These are phyloP conservation scores for Chironomus riparius DNA, from an alignment of 2,888 invertebrate species.

Conservation along the genomic window DNA sequence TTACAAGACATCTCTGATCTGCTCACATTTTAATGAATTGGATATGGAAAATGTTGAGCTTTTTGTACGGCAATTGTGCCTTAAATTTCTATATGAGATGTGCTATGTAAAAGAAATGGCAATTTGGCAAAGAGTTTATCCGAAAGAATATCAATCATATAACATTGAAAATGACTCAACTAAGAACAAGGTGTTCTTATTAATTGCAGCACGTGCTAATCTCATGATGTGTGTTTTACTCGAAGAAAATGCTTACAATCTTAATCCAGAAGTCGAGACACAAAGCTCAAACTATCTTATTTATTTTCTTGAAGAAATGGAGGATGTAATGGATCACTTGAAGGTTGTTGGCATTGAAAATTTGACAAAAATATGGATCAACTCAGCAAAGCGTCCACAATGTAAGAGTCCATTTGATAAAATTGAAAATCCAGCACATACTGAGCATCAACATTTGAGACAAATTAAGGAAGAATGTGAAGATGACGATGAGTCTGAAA, in stretches of 20 bases:
- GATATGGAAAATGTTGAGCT: slow-evolving; percentile 21
- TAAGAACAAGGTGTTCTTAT: slow-evolving; percentile 58
- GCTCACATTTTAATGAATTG: slow-evolving; percentile 16
- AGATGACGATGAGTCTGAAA: slow-evolving; percentile 63
- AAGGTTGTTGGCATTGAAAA: slow-evolving; percentile 67
- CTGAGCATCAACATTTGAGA: background rate
- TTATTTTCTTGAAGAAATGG: slow-evolving; percentile 70
- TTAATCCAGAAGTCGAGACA: slow-evolving; percentile 33
- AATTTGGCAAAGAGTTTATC: slow-evolving; percentile 68
- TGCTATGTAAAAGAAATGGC: slow-evolving; percentile 54
- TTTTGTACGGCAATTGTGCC: background rate
- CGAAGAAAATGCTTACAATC: slow-evolving; percentile 67
- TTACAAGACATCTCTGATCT: slow-evolving; percentile 37
- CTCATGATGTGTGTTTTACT: slow-evolving; percentile 57
- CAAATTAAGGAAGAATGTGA: slow-evolving; percentile 32
- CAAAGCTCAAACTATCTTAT: slow-evolving; percentile 22
- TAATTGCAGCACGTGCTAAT: slow-evolving; percentile 57
- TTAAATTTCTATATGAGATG: slow-evolving; percentile 18
- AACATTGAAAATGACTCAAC: slow-evolving; percentile 35
- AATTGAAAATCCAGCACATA: too few relatives aligned
- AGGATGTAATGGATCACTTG: slow-evolving; percentile 70
- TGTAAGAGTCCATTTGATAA: background rate
- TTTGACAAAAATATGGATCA: slow-evolving; percentile 58
- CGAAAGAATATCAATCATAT: slow-evolving; percentile 36
- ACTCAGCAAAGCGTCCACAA: slow-evolving; percentile 57